A percentile compares a stretch with the other conserved stretches of the same genome.
Conservation (phyloP, 2,888 invertebrate genomes). For the Ectemnius lituratus region DNA sequence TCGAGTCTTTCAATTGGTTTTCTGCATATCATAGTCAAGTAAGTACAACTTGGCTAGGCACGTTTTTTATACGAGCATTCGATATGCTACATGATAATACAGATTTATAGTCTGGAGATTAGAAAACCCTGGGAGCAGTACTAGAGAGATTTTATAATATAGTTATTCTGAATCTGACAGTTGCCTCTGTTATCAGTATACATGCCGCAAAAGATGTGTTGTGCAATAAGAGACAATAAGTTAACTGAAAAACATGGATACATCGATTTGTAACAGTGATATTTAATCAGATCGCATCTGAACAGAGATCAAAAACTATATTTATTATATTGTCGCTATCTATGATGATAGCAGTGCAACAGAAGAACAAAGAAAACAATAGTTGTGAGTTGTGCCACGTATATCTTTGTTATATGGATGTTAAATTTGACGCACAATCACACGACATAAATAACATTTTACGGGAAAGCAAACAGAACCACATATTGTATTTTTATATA, state of each 20-base stretch:
- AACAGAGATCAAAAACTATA: slow-evolving; percentile 44
- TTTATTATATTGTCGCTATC: slow-evolving; percentile 35
- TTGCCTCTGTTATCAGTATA: slow-evolving; percentile 58
- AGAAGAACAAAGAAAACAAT: slow-evolving; percentile 38
- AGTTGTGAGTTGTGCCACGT: slow-evolving; percentile 50
- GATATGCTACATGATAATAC: slow-evolving; percentile 29
- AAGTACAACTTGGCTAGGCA: slow-evolving; percentile 34
- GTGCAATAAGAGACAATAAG: slow-evolving; percentile 60
- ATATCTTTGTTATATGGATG: slow-evolving; percentile 52
- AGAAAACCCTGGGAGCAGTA: slow-evolving; percentile 27
- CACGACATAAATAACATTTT: slow-evolving; percentile 44
- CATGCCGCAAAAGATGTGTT: slow-evolving; percentile 44
- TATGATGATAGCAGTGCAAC: slow-evolving; percentile 16
- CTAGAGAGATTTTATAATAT: slow-evolving; percentile 44
- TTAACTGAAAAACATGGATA: slow-evolving; percentile 34
- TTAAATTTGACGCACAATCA: slow-evolving; percentile 68
- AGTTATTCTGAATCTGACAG: slow-evolving; percentile 51
- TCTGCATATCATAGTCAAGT: slow-evolving; percentile 50
- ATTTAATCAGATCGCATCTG: slow-evolving; percentile 52
- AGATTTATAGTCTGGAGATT: slow-evolving; percentile 29
- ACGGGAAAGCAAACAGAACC: slow-evolving; percentile 30
- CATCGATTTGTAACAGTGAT: slow-evolving; percentile 49
- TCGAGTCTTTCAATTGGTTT: slow-evolving; percentile 38
- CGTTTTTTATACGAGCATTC: slow-evolving; percentile 39
- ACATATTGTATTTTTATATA: slow-evolving; percentile 75